Evolutionary conservation across 1,140 invertebrate species (phyloP).

Genomic region (Formica selysi): DNA sequence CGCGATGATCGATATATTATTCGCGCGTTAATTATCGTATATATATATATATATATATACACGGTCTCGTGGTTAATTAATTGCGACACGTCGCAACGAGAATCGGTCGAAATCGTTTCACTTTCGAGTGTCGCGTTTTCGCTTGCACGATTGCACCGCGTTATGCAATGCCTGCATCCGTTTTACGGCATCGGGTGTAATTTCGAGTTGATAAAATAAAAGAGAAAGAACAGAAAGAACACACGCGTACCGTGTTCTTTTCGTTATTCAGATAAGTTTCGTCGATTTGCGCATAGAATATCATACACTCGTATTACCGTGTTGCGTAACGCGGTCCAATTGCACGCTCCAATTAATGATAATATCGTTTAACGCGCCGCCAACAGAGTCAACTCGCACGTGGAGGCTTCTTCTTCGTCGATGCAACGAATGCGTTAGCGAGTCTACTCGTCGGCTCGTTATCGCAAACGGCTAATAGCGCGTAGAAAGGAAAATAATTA

Average conservation of each 20-base stretch:
- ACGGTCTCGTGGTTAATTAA: not conserved
- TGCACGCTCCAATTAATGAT: slow-evolving; percentile 61
- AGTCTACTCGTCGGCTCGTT: slow-evolving; percentile 23
- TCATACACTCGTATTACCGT: not conserved
- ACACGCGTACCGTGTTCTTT: too few relatives aligned
- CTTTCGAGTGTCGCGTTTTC: slow-evolving; percentile 48
- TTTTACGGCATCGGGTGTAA: slow-evolving; percentile 30
- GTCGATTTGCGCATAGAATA: slow-evolving; percentile 32
- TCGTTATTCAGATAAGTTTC: slow-evolving; percentile 24
- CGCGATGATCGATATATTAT: too few relatives aligned
- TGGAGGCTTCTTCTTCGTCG: slow-evolving; percentile 20
- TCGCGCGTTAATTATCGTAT: too few relatives aligned
- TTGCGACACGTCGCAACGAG: not conserved
- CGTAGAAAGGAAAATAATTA: slow-evolving; percentile 30
- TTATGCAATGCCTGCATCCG: slow-evolving; percentile 12
- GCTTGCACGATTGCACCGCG: slow-evolving; percentile 18
- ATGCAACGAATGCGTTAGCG: not conserved
- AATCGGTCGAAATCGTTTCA: slow-evolving; percentile 28
- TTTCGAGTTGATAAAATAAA: slow-evolving; percentile 26
- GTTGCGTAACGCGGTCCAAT: slow-evolving; percentile 53
- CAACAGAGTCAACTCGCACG: slow-evolving; percentile 19
- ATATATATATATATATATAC: too few relatives aligned
- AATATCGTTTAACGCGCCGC: slow-evolving; percentile 53
- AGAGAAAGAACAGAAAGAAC: too few relatives aligned
- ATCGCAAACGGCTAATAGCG: slow-evolving; percentile 24